These are phyloP conservation scores for Bombus polaris DNA, from an alignment of 1,140 invertebrate genomes.

Conservation along the genomic window DNA sequence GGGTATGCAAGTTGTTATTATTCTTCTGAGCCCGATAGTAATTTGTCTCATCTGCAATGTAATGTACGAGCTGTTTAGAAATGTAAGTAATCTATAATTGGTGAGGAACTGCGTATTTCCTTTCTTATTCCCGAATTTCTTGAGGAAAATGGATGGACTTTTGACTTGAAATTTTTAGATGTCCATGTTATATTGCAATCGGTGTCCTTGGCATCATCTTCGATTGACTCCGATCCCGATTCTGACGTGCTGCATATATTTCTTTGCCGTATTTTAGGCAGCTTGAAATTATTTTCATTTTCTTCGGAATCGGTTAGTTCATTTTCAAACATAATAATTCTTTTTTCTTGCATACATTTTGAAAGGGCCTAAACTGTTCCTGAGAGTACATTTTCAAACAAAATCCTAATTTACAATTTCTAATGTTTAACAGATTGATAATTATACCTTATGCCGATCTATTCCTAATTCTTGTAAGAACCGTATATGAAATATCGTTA, in stretches of 20 bases:
- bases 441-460: no score
- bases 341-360: background rate
- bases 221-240: background rate
- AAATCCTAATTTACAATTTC: no score
- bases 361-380: no score
- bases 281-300: constrained; percentile 31
- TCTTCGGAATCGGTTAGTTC: constrained; percentile 15
- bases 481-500: no score
- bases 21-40: constrained; percentile 1
- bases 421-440: no score
- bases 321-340: background rate
- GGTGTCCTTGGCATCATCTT: background rate
- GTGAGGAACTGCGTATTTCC: background rate
- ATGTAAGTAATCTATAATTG: constrained; percentile 31
- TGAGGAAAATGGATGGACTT: no score
- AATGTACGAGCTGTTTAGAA: background rate
- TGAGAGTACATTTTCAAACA: no score
- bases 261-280: background rate
- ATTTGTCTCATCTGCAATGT: background rate
- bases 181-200: constrained; percentile 20
- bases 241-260: constrained; percentile 5
- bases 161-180: background rate
- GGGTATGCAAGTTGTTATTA: constrained; percentile 4
- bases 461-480: no score
- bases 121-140: background rate